Conservation (phyloP, 2,888 invertebrate species). For the Branchipolynoe longqiensis region DNA sequence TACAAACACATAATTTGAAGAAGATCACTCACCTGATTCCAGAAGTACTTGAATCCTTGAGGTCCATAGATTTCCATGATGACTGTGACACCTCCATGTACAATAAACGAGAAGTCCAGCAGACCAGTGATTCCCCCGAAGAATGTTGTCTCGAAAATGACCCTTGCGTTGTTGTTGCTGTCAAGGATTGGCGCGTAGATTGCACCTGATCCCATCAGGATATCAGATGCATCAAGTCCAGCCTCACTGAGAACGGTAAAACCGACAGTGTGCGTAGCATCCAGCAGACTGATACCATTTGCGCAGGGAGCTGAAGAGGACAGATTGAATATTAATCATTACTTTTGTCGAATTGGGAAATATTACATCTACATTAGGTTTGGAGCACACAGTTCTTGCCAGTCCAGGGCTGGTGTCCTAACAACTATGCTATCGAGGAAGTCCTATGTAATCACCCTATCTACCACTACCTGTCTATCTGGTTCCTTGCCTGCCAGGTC, state of each 20-base stretch:
- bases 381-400: too few species aligned
- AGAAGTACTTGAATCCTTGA: conserved; percentile 47
- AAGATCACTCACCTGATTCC: conserved; percentile 20
- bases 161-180: not conserved
- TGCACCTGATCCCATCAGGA: not conserved
- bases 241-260: not conserved
- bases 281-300: not conserved
- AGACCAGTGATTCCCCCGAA: not conserved
- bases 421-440: too few species aligned
- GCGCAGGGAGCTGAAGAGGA: conserved; percentile 31
- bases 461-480: too few species aligned
- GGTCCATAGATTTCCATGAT: conserved; percentile 51
- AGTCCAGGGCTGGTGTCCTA: too few species aligned
- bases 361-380: too few species aligned
- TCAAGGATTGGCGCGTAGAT: conserved; percentile 17
- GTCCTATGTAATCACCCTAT: too few species aligned
- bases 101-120: not conserved
- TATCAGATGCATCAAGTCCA: conserved; percentile 38
- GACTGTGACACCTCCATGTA: conserved; percentile 21
- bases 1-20: too few species aligned
- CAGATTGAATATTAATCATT: too few species aligned
- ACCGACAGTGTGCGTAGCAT: not conserved
- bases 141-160: not conserved
- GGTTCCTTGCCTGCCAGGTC: too few species aligned
- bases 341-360: too few species aligned